Percentiles rank a stretch among this genome's conserved stretches.
Evolutionary conservation across 2,888 invertebrate genomes (phyloP).

Genomic region (Eristalis tenax): DNA sequence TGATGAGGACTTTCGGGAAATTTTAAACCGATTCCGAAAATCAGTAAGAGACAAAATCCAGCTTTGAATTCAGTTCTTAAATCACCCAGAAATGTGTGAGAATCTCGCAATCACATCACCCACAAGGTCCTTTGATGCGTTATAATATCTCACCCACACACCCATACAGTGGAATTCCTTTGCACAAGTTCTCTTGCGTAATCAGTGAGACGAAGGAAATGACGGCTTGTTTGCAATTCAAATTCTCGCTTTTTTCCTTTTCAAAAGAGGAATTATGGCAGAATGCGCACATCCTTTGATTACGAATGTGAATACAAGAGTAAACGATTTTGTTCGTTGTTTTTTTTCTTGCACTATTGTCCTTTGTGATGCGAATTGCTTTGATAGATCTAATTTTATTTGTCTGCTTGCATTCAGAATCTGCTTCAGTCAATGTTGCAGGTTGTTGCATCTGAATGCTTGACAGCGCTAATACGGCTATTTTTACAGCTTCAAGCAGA

Average conservation of each 20-base stretch:
- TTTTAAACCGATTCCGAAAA: background rate
- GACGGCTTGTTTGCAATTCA: constrained; percentile 27
- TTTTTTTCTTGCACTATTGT: constrained; percentile 12
- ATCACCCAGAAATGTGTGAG: constrained; percentile 4
- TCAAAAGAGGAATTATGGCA: background rate
- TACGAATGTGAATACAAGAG: background rate
- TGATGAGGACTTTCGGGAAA: background rate
- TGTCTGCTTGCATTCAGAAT: background rate
- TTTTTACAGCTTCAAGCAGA: too few relatives aligned
- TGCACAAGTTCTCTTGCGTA: background rate
- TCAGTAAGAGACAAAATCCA: background rate
- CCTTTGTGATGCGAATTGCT: background rate
- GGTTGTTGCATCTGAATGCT: too few relatives aligned
- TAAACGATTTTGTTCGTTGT: background rate
- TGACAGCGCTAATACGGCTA: too few relatives aligned
- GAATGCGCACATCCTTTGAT: constrained; percentile 34
- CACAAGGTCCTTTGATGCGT: constrained; percentile 11
- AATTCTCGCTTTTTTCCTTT: background rate
- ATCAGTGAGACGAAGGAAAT: background rate
- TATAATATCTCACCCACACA: constrained; percentile 3
- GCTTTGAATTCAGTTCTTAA: background rate
- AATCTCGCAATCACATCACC: background rate
- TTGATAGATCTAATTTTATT: background rate
- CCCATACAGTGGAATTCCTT: constrained; percentile 2
- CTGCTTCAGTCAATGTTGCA: background rate